A percentile compares a stretch with the other conserved stretches of the same genome.
Conservation (phyloP, 2,888 invertebrate species). For the Cheilosia vulpina region DNA sequence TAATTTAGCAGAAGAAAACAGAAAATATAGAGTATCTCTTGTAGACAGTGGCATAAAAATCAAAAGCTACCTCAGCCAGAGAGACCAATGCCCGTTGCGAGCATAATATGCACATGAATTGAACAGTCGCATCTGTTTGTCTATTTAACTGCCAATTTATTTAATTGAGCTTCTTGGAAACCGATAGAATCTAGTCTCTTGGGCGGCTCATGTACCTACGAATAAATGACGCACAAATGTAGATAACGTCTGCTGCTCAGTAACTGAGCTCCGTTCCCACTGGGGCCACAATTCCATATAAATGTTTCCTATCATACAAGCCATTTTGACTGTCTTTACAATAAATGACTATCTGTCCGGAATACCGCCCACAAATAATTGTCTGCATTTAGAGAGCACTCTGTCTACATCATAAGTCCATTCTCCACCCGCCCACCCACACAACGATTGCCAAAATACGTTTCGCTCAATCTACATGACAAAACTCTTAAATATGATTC, state of each 20-base stretch:
- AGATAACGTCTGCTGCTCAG: not conserved
- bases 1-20: too few relatives aligned
- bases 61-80: too few relatives aligned
- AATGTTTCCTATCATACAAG: conserved; percentile 18
- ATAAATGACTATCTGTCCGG: conserved; percentile 59
- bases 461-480: conserved; percentile 9
- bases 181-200: too few relatives aligned
- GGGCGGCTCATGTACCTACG: too few relatives aligned
- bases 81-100: too few relatives aligned
- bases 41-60: too few relatives aligned
- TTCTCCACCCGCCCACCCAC: not conserved
- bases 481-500: conserved; percentile 48
- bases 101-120: too few relatives aligned
- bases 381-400: conserved; percentile 36
- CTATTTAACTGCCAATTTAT: too few relatives aligned
- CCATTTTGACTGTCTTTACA: conserved; percentile 29
- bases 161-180: too few relatives aligned
- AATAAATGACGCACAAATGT: not conserved
- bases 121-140: too few relatives aligned
- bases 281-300: conserved; percentile 7
- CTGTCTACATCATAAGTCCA: not conserved
- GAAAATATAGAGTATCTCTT: too few relatives aligned
- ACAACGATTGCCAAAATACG: conserved; percentile 4
- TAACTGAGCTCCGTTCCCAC: not conserved
- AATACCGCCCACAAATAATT: conserved; percentile 50